Conservation (phyloP, 2,113 vertebrate species). For the Corythaeola cristata region DNA sequence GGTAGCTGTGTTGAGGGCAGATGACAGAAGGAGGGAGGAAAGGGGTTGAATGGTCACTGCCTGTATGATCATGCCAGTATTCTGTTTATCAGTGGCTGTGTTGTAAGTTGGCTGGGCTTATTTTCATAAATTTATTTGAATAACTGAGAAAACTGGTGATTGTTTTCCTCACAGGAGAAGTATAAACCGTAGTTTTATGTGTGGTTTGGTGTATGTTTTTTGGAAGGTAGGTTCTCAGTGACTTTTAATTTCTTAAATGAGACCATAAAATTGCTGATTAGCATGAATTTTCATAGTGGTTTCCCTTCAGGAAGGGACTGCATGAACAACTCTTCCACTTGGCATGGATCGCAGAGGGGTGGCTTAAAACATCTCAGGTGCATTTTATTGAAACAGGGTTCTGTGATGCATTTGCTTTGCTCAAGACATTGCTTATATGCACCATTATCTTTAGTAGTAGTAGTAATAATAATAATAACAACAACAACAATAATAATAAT, state of each 20-base stretch:
- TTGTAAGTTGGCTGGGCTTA: background rate
- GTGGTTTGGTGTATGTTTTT: background rate
- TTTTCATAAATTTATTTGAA: background rate
- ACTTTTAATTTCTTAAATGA: background rate
- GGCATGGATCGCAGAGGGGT: background rate
- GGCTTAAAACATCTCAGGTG: background rate
- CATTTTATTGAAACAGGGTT: background rate
- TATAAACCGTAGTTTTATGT: background rate
- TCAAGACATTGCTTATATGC: background rate
- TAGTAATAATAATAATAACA: background rate
- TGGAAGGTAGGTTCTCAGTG: background rate
- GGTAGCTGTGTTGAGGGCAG: background rate
- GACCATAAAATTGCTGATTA: background rate
- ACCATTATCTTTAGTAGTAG: background rate
- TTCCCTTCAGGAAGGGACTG: background rate
- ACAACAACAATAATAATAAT: background rate
- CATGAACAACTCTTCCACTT: background rate
- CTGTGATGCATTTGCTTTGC: background rate
- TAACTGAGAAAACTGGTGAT: background rate
- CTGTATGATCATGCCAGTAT: background rate
- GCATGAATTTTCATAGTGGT: background rate
- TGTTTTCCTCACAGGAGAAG: background rate
- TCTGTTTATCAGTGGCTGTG: background rate
- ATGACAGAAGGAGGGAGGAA: background rate
- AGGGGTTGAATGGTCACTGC: background rate